Conservation (phyloP, 2,113 vertebrate species). For the Cinclus cinclus region DNA sequence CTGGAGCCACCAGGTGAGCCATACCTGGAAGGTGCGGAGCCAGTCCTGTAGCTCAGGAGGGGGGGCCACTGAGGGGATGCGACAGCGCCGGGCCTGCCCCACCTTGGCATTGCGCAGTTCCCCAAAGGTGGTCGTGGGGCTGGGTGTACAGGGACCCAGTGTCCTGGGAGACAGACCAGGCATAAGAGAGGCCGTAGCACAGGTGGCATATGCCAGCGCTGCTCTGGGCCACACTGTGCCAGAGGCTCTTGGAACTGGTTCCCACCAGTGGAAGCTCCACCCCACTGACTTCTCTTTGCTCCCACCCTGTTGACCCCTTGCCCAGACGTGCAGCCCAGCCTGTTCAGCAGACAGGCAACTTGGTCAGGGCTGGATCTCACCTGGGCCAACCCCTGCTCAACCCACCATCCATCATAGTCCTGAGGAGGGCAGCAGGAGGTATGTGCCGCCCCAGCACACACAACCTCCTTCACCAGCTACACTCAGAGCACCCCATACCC, state of each 20-base stretch:
- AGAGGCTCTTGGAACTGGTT: neutral
- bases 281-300: no score
- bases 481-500: accelerated
- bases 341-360: neutral
- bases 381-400: neutral
- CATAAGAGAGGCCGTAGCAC: neutral
- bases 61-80: constrained; percentile 3
- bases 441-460: neutral
- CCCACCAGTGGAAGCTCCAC: accelerated
- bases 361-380: neutral
- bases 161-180: neutral
- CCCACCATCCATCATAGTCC: neutral
- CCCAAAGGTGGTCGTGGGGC: constrained; percentile 68
- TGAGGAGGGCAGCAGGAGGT: neutral
- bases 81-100: constrained; percentile 14
- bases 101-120: constrained; percentile 54
- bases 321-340: neutral
- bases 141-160: constrained; percentile 42
- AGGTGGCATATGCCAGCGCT: neutral
- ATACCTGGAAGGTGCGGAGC: constrained; percentile 72
- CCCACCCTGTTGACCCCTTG: neutral
- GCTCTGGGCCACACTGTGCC: neutral
- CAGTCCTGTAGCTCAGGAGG: constrained; percentile 64
- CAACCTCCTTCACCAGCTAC: neutral
- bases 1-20: neutral